phyloP scores from a whole-genome alignment of 2,113 vertebrate species.

The Chloropsis cyanopogon region DNA sequence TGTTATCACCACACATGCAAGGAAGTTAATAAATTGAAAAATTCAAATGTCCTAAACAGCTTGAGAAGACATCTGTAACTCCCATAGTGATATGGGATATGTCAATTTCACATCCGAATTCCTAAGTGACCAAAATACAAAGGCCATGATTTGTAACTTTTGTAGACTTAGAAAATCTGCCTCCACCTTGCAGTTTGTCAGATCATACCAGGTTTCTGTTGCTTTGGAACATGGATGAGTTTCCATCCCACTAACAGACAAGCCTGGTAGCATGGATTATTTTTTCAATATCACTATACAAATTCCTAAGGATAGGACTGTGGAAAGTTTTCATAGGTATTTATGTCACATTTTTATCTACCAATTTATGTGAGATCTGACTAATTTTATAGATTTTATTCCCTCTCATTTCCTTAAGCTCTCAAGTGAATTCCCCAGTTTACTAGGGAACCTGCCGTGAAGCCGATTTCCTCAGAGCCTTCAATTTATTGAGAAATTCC shows the following conservation, averaged over 20 bases:
- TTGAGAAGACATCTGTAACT: neutral
- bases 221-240: neutral
- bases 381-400: neutral
- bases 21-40: neutral
- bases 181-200: neutral
- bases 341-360: neutral
- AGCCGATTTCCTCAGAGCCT: neutral
- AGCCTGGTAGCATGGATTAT: fast-evolving
- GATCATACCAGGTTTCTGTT: neutral
- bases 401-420: neutral
- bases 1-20: neutral
- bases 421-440: neutral
- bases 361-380: neutral
- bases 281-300: neutral
- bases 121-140: neutral
- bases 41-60: neutral
- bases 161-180: neutral
- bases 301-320: neutral
- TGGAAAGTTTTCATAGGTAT: neutral
- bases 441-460: neutral
- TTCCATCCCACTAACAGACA: neutral
- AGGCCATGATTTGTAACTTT: neutral
- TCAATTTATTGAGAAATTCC: neutral
- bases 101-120: fast-evolving
- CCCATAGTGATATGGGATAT: neutral